Evolutionary conservation across 2,797 vertebrate species (phyloP).

Genomic region (Heteromormyrus szaboi): DNA sequence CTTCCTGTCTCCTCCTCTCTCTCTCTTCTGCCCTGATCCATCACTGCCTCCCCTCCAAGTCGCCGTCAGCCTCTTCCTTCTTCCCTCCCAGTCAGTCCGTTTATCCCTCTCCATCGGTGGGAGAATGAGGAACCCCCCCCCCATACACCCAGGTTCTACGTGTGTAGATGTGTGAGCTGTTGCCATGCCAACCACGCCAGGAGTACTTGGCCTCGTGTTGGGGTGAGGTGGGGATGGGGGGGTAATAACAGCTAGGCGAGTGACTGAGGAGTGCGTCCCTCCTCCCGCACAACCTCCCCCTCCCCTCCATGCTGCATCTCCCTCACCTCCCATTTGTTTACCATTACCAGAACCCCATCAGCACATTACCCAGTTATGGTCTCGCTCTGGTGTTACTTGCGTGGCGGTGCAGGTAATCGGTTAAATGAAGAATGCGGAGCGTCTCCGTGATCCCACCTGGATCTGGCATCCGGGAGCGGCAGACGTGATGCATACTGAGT

Average conservation of each 20-base stretch:
- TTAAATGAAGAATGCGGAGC: neutral
- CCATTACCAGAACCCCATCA: neutral
- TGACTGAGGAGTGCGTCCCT: slow-evolving; percentile 27
- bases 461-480: neutral
- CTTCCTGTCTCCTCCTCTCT: neutral
- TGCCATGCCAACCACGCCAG: slow-evolving; percentile 45
- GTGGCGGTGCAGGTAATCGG: neutral
- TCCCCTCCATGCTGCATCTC: slow-evolving; percentile 9
- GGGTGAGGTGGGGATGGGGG: slow-evolving; percentile 8
- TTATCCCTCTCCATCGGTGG: neutral
- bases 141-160: neutral
- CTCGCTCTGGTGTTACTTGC: neutral
- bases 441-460: neutral
- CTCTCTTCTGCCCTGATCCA: neutral
- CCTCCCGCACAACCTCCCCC: neutral
- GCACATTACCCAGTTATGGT: neutral
- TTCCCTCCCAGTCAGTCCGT: neutral
- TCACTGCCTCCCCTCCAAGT: neutral
- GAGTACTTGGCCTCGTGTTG: slow-evolving; percentile 38
- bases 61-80: neutral
- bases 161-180: slow-evolving; percentile 43
- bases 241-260: neutral
- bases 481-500: neutral
- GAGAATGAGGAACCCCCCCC: neutral
- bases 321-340: slow-evolving; percentile 18